Conservation (phyloP, 2,113 vertebrate genomes). For the Psophia crepitans region DNA sequence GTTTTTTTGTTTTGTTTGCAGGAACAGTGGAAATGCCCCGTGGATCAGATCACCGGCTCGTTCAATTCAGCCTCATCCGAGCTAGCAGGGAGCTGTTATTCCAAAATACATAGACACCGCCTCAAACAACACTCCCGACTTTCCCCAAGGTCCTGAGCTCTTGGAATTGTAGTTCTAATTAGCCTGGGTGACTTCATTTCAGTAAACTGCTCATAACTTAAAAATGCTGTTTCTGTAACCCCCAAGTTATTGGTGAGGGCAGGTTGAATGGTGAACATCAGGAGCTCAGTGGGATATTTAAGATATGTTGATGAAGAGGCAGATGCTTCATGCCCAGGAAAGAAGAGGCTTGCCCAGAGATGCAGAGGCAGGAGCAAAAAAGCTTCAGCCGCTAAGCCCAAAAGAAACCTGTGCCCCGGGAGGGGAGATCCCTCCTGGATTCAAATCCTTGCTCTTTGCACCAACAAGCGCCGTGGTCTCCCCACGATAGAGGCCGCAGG, state of each 20-base stretch:
- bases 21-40: not conserved
- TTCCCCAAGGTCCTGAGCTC: not conserved
- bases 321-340: not conserved
- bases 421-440: not conserved
- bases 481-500: not conserved
- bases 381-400: not conserved
- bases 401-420: not conserved
- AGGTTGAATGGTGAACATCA: not conserved
- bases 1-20: not conserved
- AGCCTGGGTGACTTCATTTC: not conserved
- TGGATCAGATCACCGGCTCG: not conserved
- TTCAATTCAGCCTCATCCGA: not conserved
- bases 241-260: not conserved
- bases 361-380: not conserved
- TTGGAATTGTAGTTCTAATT: not conserved
- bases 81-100: not conserved
- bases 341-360: not conserved
- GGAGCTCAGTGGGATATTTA: not conserved
- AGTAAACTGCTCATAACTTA: not conserved
- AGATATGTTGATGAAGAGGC: not conserved
- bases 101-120: not conserved
- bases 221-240: not conserved
- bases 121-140: not conserved
- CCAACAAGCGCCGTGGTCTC: fast-evolving
- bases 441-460: fast-evolving